Percentiles rank a stretch among this genome's conserved stretches.
Conservation (phyloP, 2,113 vertebrate genomes). For the Cheilinus undulatus region DNA sequence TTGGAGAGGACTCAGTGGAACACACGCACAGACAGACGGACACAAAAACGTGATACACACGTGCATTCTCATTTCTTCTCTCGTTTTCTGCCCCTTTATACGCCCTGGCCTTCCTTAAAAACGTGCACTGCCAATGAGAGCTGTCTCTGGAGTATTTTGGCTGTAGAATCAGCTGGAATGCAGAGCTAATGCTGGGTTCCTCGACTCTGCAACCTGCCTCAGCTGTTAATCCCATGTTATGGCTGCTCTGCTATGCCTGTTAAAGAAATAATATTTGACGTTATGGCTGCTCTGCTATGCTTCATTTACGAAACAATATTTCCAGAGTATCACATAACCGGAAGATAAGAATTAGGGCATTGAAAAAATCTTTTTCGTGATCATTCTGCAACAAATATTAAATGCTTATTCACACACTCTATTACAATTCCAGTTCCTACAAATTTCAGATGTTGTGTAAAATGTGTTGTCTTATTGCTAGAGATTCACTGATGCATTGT, state of each 20-base stretch:
- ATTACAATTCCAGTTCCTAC: too few species aligned
- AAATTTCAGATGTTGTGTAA: too few species aligned
- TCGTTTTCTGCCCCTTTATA: conserved; percentile 46
- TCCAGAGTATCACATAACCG: conserved; percentile 48
- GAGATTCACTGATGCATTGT: too few species aligned
- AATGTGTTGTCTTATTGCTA: too few species aligned
- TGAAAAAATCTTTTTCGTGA: conserved; percentile 20
- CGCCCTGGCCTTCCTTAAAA: conserved; percentile 26
- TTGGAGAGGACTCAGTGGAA: conserved; percentile 52
- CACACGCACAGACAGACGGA: conserved; percentile 38
- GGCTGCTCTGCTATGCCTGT: conserved; percentile 61
- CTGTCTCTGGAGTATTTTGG: conserved; percentile 65
- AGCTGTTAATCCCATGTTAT: conserved; percentile 74
- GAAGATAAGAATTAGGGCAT: conserved; percentile 21
- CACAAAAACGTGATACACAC: conserved; percentile 40
- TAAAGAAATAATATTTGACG: conserved; percentile 61
- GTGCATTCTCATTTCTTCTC: conserved; percentile 52
- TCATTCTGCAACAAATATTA: background rate
- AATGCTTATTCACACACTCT: too few species aligned
- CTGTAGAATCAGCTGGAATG: conserved; percentile 70
- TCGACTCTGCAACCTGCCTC: conserved; percentile 61
- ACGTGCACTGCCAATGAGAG: conserved; percentile 38
- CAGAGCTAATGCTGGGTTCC: conserved; percentile 71
- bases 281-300: conserved; percentile 47
- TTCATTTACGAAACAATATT: conserved; percentile 54